Evolutionary conservation across 2,113 vertebrate genomes (phyloP).

Genomic region (Catharus minimus): DNA sequence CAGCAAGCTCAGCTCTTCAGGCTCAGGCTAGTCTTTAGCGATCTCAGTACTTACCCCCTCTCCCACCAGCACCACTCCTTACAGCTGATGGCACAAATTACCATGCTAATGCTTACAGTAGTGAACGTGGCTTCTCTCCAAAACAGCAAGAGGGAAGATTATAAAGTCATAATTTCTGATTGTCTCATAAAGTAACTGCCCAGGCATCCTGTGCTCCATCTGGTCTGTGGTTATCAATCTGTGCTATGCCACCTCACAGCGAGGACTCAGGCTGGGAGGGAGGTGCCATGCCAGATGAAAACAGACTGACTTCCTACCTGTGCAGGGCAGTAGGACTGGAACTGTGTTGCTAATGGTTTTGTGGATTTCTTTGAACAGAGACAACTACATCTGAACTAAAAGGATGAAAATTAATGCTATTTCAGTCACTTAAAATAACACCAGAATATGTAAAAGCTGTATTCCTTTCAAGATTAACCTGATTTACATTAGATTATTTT

Average conservation of each 20-base stretch:
- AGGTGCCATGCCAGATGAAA: background rate
- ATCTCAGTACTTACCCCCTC: background rate
- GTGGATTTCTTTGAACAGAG: background rate
- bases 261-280: background rate
- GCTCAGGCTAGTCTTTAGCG: background rate
- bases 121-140: constrained; percentile 35
- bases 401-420: background rate
- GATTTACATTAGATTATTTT: background rate
- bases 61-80: background rate
- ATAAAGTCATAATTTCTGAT: constrained; percentile 54
- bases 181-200: constrained; percentile 31
- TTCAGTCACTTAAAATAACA: background rate
- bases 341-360: background rate
- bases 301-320: background rate
- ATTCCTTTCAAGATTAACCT: background rate
- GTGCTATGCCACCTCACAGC: background rate
- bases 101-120: background rate
- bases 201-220: constrained; percentile 48
- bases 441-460: background rate
- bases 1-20: background rate
- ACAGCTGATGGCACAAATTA: constrained; percentile 9
- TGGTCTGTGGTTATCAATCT: constrained; percentile 37
- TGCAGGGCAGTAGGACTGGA: background rate
- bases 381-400: background rate
- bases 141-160: constrained; percentile 40